Evolutionary conservation across 92 coral and sea anemone species (phyloP).

Genomic region (Heteractis magnifica): DNA sequence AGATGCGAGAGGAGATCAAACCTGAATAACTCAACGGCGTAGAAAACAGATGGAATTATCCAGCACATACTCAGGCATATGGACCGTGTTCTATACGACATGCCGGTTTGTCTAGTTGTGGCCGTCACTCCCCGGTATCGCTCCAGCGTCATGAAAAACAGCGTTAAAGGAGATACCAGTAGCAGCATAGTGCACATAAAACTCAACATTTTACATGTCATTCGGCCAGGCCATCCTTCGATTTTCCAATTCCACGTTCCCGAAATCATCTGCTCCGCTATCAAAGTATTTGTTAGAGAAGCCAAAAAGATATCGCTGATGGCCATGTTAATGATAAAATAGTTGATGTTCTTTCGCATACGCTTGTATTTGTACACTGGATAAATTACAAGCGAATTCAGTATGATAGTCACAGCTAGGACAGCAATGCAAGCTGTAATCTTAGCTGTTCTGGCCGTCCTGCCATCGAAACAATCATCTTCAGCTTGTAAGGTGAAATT

Average conservation of each 20-base stretch:
- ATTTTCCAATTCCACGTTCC: constrained; percentile 34
- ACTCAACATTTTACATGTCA: constrained; percentile 27
- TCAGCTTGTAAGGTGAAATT: constrained; percentile 13
- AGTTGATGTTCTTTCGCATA: constrained; percentile 34
- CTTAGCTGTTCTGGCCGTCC: constrained; percentile 17
- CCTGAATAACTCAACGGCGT: constrained; percentile 25
- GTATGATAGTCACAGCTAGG: not conserved
- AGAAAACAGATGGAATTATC: constrained; percentile 23
- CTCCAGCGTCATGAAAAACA: constrained; percentile 35
- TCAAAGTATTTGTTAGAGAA: not conserved
- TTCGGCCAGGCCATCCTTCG: constrained; percentile 14
- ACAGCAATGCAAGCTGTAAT: constrained; percentile 18
- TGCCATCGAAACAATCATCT: constrained; percentile 31
- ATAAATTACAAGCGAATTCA: constrained; percentile 28
- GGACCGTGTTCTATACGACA: constrained; percentile 10
- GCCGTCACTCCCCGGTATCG: constrained; percentile 32
- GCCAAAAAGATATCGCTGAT: constrained; percentile 30
- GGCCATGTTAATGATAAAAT: constrained; percentile 36
- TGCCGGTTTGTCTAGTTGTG: not conserved
- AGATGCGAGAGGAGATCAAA: constrained; percentile 1
- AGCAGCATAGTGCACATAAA: constrained; percentile 19
- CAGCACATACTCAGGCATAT: constrained; percentile 15
- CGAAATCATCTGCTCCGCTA: constrained; percentile 26
- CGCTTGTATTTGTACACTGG: constrained; percentile 33
- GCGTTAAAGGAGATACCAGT: constrained; percentile 24